These are phyloP conservation scores for Dexiosoma caninum DNA, from an alignment of 2,888 invertebrate genomes.

Conservation along the genomic window DNA sequence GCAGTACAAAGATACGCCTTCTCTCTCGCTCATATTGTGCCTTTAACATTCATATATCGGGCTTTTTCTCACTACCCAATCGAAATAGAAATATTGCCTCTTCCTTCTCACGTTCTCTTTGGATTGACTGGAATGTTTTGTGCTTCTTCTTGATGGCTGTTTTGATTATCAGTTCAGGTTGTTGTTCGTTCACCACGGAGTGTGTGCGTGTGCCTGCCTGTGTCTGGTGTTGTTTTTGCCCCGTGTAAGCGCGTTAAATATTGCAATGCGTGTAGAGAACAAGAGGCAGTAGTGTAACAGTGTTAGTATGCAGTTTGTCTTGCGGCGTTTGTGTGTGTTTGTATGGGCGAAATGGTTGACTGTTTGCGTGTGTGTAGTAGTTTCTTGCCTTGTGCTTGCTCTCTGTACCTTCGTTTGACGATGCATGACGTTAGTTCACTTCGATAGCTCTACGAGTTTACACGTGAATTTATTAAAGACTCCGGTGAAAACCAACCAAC, in stretches of 20 bases:
- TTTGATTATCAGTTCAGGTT: slow-evolving; percentile 1
- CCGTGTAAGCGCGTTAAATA: not conserved
- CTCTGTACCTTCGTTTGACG: slow-evolving; percentile 74
- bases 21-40: not conserved
- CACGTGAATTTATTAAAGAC: slow-evolving; percentile 76
- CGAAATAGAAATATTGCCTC: not conserved
- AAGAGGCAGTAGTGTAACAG: slow-evolving; percentile 16
- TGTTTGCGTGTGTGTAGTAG: slow-evolving; percentile 34
- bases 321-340: slow-evolving; percentile 28
- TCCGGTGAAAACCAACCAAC: slow-evolving; percentile 63
- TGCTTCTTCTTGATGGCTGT: slow-evolving; percentile 7
- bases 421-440: slow-evolving; percentile 79
- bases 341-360: not conserved
- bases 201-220: not conserved
- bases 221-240: not conserved
- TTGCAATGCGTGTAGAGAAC: slow-evolving; percentile 38
- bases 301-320: not conserved
- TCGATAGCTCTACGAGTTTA: slow-evolving; percentile 78
- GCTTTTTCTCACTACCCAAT: not conserved
- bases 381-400: slow-evolving; percentile 68
- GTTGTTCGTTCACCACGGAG: not conserved
- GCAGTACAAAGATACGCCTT: not conserved
- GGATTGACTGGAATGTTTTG: slow-evolving; percentile 33
- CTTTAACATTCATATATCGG: not conserved
- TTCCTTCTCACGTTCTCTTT: slow-evolving; percentile 26